Evolutionary conservation across 2,797 vertebrate genomes (phyloP), one percentile per base, ranked within the genome.

Genomic region (Sebastes kiyomatsui): DNA sequence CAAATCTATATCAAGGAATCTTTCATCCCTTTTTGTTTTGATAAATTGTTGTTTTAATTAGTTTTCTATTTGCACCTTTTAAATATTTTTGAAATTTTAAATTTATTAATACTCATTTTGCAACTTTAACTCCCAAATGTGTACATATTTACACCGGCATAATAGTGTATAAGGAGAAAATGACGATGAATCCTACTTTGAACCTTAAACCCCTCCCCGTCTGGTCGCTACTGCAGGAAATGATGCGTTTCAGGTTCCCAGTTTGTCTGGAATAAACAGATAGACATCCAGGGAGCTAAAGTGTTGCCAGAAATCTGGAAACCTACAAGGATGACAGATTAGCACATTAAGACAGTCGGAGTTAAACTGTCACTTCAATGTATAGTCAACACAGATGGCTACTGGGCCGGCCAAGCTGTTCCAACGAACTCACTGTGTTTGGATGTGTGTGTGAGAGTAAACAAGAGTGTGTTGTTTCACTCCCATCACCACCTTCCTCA

Each of bases 341-440:
- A 85, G 27, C 79, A 86, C 83, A 80, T 81, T 75, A 38, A 82
- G 78, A 60, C 69, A 33, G 69, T 68, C 78, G 5, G 70, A 87
- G 79, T 75, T 83, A 75, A 83, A 84, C 84, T 82, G 85, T 82
- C 85, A 71, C 61, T 78, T 83, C 66, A 67, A 88, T 67, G 79
- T 86, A 85, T 74, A 82, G 77, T 86, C 83, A 88, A 87, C 88
- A 90, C 90, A 87, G 88, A 89, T 86, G 90, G 87, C 86, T 23
- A 49, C 82, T 28, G 82, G 70, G 72, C 70, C 12, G 11, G 42
- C 72, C 86, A 84, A 87, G 87, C 90, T 87, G 79, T 74, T 88
- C 77, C 20, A 6, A 52, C 54, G 35, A 80, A 65, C 71, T 58
- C 28, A 2, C 25, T 25, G 46, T 25, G 72, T 62, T 75, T 58